Evolutionary conservation across 2,888 invertebrate species (phyloP), one percentile per base, ranked within the genome.

Genomic region (Torymus aiolomorphi): DNA sequence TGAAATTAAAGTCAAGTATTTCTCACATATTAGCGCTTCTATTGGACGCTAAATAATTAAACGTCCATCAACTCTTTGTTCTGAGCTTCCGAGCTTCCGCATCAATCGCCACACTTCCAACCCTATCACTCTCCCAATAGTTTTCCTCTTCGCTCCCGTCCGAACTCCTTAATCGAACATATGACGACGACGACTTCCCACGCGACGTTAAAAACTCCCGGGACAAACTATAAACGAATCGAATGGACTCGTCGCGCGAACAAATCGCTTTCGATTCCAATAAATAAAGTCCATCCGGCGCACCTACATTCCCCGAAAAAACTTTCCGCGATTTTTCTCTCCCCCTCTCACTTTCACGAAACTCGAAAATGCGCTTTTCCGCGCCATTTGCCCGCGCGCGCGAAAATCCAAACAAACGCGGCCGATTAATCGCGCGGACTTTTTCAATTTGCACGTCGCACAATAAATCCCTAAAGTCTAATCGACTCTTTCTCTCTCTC

Each of bases 201-300:
- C 4, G 3, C 31, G 31, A 31, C 31, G 31, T 63, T 63, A 52
- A 73, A 59, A 63, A 73, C 31, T 56, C 63, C 8, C 73, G 1
- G 63, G 56, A 5, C 14, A 31, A 66, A 66, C 54, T n/a, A n/a
- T 54, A 14, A 63, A 51, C 20, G 59, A 67, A 67, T 66, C 67
- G 49, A 61, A 61, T 18, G 52, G 49, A 74, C 13, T 67, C 59
- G 75, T 52, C 51, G 18, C 1, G 59, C 31, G 31, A 14, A 67
- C 59, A 59, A 67, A 67, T 59, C 56, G 59, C 49, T 76, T 76
- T 67, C 52, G 62, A 76, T 69, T 59, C 61, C 67, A 24, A 76
- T 76, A 52, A 62, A 57, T 52, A 65, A 56, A 54, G 54, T 56
- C 57, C 20, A 51, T n/a, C 31, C 31, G 12, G n/a, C n/a, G n/a